A percentile compares a stretch with the other conserved stretches of the same genome.
Evolutionary conservation across 2,797 vertebrate species (phyloP).

Genomic region (Bradypodion pumilum): DNA sequence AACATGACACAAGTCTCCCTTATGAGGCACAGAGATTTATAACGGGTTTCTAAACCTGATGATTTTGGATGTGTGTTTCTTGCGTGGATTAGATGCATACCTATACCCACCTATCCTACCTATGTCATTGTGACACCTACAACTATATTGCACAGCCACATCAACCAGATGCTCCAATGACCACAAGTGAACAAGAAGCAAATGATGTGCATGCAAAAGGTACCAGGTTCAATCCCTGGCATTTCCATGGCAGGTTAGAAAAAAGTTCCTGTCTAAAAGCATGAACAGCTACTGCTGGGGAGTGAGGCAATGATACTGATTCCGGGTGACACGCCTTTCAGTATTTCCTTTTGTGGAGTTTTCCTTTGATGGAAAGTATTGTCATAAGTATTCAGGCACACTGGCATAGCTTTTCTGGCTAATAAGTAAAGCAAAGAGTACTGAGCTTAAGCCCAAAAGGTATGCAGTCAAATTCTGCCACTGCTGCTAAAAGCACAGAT

Average conservation of each 20-base stretch:
- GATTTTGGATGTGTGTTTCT: background rate
- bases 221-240: background rate
- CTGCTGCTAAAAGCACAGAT: background rate
- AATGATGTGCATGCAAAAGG: background rate
- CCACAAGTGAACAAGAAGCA: background rate
- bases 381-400: background rate
- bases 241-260: background rate
- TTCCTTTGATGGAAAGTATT: background rate
- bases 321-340: background rate
- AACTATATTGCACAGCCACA: background rate
- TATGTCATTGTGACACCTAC: background rate
- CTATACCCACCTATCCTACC: background rate
- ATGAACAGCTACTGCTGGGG: background rate
- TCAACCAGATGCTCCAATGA: background rate
- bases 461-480: background rate
- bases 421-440: background rate
- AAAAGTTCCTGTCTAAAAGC: background rate
- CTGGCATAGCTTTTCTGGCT: background rate
- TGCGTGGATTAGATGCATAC: background rate
- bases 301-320: background rate
- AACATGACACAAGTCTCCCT: background rate
- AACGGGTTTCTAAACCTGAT: background rate
- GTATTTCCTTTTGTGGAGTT: background rate
- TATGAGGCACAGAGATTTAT: background rate
- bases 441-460: background rate